Evolutionary conservation across 92 coral and sea anemone genomes (phyloP), one percentile per base, ranked within the genome.

Genomic region (Plumapathes pennacea): DNA sequence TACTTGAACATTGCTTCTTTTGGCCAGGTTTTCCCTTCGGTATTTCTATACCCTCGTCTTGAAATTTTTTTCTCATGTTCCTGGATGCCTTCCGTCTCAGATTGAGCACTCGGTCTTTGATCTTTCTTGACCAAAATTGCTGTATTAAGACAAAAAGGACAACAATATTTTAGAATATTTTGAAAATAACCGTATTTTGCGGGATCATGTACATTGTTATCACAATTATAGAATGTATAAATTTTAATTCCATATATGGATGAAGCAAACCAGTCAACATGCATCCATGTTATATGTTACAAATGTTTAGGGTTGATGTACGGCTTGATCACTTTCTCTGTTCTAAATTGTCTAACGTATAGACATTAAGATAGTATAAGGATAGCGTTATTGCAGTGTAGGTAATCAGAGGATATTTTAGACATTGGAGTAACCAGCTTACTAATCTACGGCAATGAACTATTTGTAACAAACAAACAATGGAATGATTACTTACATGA

Each of bases 21-120:
- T 68, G 10, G 17, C 78, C 78, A 50, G 78, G 78, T 37, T 59
- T 70, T 23, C 68, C 68, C 59, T 70, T 57, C 5, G 67, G 44
- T 23, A 48, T 57, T 14, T 54, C 66, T n/a, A 45, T 25, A 10
- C 69, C 69, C 5, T 46, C 69, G 24, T 44, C 59, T 33, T 29
- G 22, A n/a, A 33, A 59, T 38, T 58, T 57, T 36, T 63, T 70
- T 38, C 48, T 70, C 34, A 33, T 60, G 14, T 47, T 58, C 23
- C 78, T 32, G 9, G 69, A 13, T 14, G 69, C 38, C 18, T 49
- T 26, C 38, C 78, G 20, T 37, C 61, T 70, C n/a, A 46, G 28
- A 29, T 70, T 70, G 2, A 43, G 32, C 4, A 70, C 25, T 11
- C 69, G 29, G 45, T 70, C 78, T 48, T 70, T 21, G 5, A 68